These are phyloP conservation scores for Donacobius atricapilla DNA, from an alignment of 2,113 vertebrate genomes.

Conservation along the genomic window DNA sequence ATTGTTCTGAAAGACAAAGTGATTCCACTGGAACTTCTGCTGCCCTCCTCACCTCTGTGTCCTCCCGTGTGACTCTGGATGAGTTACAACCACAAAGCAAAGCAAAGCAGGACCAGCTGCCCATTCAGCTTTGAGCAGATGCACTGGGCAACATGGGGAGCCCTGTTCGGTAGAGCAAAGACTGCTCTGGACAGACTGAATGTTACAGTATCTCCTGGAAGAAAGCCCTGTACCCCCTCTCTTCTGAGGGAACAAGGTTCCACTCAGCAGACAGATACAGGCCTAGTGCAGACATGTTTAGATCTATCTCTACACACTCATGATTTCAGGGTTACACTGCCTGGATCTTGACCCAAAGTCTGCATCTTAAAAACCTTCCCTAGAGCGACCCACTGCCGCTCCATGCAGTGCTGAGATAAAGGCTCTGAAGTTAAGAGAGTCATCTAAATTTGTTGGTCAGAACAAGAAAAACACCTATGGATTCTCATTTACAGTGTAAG, in stretches of 20 bases:
- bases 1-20: conserved; percentile 65
- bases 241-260: not conserved
- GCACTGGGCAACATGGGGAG: not conserved
- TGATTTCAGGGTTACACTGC: not conserved
- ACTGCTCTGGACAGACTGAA: not conserved
- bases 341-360: not conserved
- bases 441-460: not conserved
- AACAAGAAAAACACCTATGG: not conserved
- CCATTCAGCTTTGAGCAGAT: not conserved
- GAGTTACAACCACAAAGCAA: not conserved
- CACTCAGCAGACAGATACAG: not conserved
- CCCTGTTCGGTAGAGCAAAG: not conserved
- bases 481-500: not conserved
- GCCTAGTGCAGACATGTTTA: not conserved
- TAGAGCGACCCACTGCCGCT: not conserved
- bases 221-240: not conserved
- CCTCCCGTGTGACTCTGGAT: not conserved
- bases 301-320: not conserved
- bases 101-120: not conserved
- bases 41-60: not conserved
- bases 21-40: not conserved
- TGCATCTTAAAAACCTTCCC: not conserved
- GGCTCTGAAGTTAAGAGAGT: not conserved
- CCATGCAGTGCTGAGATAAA: not conserved
- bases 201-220: not conserved